These are phyloP conservation scores for Drosophila borborema DNA, from an alignment of 2,888 invertebrate genomes.

Conservation along the genomic window DNA sequence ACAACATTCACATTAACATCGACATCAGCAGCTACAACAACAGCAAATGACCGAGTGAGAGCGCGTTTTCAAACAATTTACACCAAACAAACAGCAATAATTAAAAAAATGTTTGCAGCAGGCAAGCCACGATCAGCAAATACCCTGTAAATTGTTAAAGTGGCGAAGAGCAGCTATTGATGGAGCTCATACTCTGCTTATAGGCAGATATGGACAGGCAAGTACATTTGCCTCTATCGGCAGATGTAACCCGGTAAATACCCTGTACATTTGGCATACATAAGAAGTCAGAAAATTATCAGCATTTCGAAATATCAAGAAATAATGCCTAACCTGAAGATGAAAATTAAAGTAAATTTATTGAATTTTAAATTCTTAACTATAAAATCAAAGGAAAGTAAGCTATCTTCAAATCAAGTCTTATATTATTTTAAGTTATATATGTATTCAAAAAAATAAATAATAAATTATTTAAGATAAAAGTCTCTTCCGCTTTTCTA, in stretches of 20 bases:
- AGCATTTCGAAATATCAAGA: too few relatives aligned
- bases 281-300: too few relatives aligned
- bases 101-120: conserved; percentile 33
- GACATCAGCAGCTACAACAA: conserved; percentile 27
- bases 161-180: not conserved
- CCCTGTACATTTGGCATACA: too few relatives aligned
- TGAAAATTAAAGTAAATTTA: too few relatives aligned
- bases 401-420: too few relatives aligned
- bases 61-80: conserved; percentile 68
- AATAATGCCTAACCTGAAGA: not conserved
- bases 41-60: conserved; percentile 55
- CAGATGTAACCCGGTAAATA: not conserved
- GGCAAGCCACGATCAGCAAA: not conserved
- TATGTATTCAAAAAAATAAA: not conserved
- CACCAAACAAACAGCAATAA: conserved; percentile 53
- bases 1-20: conserved; percentile 55
- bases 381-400: not conserved
- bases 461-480: not conserved
- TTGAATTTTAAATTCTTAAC: too few relatives aligned
- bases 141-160: conserved; percentile 25
- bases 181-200: not conserved
- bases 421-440: not conserved
- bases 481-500: not conserved
- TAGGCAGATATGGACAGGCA: too few relatives aligned
- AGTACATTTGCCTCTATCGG: not conserved